A percentile compares a stretch with the other conserved stretches of the same genome.
These are phyloP conservation scores for Mus spretus DNA, from an alignment of 2,797 vertebrate genomes.

Conservation along the genomic window DNA sequence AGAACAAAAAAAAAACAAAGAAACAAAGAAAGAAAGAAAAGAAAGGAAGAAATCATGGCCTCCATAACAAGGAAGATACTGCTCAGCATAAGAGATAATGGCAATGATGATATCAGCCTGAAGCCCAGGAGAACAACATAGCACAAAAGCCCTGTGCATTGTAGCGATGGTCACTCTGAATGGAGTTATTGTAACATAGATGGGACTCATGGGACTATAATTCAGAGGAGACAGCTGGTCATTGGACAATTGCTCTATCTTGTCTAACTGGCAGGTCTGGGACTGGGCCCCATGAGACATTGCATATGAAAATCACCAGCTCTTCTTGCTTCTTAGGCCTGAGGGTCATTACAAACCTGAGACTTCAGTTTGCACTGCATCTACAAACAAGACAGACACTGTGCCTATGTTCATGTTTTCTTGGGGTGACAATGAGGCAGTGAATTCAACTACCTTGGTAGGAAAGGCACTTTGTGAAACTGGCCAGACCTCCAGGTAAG, in stretches of 20 bases:
- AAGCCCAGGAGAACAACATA: neutral
- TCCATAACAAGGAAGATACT: neutral
- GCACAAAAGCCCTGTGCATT: neutral
- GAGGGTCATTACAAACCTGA: neutral
- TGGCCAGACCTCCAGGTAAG: slow-evolving; percentile 49
- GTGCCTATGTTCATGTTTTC: neutral
- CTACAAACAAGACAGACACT: neutral
- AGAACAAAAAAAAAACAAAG: too few relatives aligned
- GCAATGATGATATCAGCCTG: neutral
- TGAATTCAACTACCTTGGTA: neutral
- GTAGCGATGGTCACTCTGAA: neutral
- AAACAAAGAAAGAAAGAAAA: too few relatives aligned
- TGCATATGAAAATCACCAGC: neutral
- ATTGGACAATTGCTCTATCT: neutral
- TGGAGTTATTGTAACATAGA: neutral
- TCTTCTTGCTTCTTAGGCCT: neutral
- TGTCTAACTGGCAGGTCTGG: slow-evolving; percentile 57
- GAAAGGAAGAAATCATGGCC: neutral
- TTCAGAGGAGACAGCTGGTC: neutral
- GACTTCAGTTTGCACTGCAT: neutral
- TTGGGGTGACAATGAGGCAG: neutral
- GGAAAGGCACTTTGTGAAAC: neutral
- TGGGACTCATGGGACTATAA: neutral
- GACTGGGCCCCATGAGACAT: slow-evolving; percentile 29
- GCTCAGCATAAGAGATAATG: neutral